Base-by-base conservation (phyloP, 1,140 invertebrate genomes). In the Plectus sambesii region DNA sequence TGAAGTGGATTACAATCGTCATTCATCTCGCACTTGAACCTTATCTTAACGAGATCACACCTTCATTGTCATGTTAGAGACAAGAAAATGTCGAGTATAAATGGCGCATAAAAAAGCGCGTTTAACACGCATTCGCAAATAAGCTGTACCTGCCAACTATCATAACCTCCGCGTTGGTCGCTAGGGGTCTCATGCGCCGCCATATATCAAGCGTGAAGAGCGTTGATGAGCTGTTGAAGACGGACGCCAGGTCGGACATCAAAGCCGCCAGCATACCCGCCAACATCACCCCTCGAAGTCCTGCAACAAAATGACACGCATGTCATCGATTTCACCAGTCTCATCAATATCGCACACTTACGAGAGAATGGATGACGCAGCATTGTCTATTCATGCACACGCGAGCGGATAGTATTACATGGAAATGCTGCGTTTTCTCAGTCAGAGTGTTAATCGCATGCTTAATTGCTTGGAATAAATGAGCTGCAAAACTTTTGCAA, bases 161-260 rank as follows among this genome's bases (percentile, higher is more conserved):
- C 51, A 77, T 69, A 9, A 70, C 58, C 58, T 77, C 75, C 12
- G 47, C 63, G 4, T 65, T 62, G 5, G 61, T 55, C 4, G 72
- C 57, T 15, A 63, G 62, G 40, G 66, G 68, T 12, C 73, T 44
- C 25, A 76, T 61, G 38, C 56, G 48, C 22, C 54, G 65, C 68
- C 72, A 77, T 29, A 77, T 71, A 55, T 77, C 76, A 12, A 77
- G 72, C n/a, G 76, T 76, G 55, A 77, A 77, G 26, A 77, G 59
- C 6, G 76, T 76, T 35, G 70, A 71, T 9, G 73, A 70, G 40
- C 70, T 73, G 60, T 76, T 76, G 51, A 76, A 76, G 35, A 76
- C 73, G 25, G 76, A 77, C 6, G 74, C 74, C 9, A 77, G 55
- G 49, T 72, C 72, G 53, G 70, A 71, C 74, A 77, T 75, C 8